Evolutionary conservation across 2,113 vertebrate species (phyloP).

Genomic region (Python bivittatus): DNA sequence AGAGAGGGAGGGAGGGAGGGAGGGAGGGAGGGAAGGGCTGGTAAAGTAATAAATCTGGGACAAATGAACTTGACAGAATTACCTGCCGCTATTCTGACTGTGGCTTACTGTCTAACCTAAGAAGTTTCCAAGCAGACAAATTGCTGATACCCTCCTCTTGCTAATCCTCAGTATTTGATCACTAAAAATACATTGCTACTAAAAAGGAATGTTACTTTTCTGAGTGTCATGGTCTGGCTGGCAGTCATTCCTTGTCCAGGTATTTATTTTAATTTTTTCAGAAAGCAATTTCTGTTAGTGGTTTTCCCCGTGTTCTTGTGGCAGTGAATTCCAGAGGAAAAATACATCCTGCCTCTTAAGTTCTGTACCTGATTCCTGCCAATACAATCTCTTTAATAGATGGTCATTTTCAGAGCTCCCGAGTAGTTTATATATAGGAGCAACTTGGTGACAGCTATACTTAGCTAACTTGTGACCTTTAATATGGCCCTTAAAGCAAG

Average conservation of each 20-base stretch:
- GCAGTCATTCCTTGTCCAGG: background rate
- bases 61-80: background rate
- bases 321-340: conserved; percentile 3
- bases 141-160: background rate
- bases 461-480: conserved; percentile 80
- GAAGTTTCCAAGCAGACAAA: background rate
- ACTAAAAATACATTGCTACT: background rate
- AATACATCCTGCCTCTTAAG: background rate
- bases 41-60: background rate
- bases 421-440: conserved; percentile 69
- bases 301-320: background rate
- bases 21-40: background rate
- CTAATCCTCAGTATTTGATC: background rate
- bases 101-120: background rate
- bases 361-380: background rate
- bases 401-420: conserved; percentile 45
- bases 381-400: conserved; percentile 40
- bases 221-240: background rate
- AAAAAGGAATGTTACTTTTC: background rate
- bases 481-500: conserved; percentile 48
- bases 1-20: background rate
- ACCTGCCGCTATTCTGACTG: background rate
- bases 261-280: background rate
- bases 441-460: conserved; percentile 71
- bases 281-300: background rate